A percentile compares a stretch with the other conserved stretches of the same genome.
These are phyloP conservation scores for Dipodomys merriami DNA, from an alignment of 2,113 vertebrate genomes.

Conservation along the genomic window DNA sequence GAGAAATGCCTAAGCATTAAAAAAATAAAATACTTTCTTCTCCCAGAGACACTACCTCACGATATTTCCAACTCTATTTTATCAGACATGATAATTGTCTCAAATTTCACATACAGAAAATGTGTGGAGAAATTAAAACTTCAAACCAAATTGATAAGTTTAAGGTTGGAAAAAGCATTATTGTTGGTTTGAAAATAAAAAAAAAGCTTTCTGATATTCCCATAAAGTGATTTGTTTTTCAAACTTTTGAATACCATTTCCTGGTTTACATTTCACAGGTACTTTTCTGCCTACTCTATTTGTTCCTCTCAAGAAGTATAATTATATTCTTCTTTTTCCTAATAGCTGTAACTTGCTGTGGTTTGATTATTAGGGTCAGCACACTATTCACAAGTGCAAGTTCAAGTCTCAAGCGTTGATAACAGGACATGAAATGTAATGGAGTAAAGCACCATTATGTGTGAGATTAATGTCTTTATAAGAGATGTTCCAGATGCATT, in stretches of 20 bases:
- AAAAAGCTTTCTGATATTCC: not conserved
- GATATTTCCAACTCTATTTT: constrained; percentile 19
- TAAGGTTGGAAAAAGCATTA: not conserved
- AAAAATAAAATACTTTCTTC: constrained; percentile 48
- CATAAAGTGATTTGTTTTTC: not conserved
- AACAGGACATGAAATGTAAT: too few relatives aligned
- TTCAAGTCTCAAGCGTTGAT: not conserved
- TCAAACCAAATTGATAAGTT: not conserved
- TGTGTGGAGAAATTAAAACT: not conserved
- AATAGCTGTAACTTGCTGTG: not conserved
- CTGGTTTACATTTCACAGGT: not conserved
- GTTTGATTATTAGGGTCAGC: not conserved
- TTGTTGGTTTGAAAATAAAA: not conserved
- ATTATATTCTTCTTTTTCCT: not conserved
- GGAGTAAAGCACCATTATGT: not conserved
- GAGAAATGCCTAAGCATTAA: not conserved
- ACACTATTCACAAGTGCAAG: not conserved
- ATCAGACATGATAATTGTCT: constrained; percentile 7
- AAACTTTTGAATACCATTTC: not conserved
- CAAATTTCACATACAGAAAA: not conserved
- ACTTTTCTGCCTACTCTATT: not conserved
- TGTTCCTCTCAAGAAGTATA: not conserved
- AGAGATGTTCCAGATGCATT: not conserved
- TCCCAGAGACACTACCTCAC: not conserved
- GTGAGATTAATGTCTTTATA: not conserved